A percentile compares a stretch with the other conserved stretches of the same genome.
These are phyloP conservation scores for Onthophagus sagittarius DNA, from an alignment of 2,888 invertebrate genomes.

Conservation along the genomic window DNA sequence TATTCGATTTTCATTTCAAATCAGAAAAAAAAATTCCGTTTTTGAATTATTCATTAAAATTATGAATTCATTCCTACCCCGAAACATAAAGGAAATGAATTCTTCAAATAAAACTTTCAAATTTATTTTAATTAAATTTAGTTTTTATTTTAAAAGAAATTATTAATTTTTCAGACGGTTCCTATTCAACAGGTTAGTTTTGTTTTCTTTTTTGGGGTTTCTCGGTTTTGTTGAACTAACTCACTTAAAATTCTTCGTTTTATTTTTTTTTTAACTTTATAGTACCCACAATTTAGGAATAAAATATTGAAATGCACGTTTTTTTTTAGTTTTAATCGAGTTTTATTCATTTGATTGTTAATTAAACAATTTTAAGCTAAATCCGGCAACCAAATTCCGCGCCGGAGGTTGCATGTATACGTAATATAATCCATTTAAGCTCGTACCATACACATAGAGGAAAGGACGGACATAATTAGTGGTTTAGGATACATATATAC, in stretches of 20 bases:
- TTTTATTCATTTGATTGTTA: background rate
- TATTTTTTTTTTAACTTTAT: background rate
- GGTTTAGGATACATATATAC: background rate
- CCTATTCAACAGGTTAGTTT: constrained; percentile 32
- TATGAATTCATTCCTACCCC: too few species aligned
- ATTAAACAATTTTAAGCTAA: background rate
- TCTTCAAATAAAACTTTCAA: background rate
- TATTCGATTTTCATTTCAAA: background rate
- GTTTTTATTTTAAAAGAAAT: background rate
- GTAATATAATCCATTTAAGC: background rate
- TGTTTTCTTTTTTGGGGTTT: constrained; percentile 3
- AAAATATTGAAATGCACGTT: background rate
- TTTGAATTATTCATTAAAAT: background rate
- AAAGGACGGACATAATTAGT: background rate
- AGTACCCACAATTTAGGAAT: too few species aligned
- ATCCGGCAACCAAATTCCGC: background rate
- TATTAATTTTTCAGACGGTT: constrained; percentile 29
- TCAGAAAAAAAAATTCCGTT: background rate
- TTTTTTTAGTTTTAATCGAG: background rate
- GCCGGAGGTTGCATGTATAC: background rate
- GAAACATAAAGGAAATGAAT: too few species aligned
- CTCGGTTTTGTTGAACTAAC: too few species aligned
- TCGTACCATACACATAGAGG: background rate
- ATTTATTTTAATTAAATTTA: background rate
- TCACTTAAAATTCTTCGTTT: background rate